Conservation (phyloP, 2,113 vertebrate species). For the Dolichallabes microphthalmus region DNA sequence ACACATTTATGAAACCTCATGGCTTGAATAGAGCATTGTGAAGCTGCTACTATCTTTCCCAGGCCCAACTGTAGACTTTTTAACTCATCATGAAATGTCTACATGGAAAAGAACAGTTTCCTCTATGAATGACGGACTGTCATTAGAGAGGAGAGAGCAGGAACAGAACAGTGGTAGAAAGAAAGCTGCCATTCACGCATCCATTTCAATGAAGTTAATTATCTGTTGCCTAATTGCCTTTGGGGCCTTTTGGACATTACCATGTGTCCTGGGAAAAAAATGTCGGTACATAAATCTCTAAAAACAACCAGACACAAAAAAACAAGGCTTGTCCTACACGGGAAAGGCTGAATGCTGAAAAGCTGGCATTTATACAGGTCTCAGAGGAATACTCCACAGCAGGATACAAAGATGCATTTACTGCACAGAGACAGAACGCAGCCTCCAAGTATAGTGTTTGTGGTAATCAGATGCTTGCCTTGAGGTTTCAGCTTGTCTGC, state of each 20-base stretch:
- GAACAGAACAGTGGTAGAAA: conserved; percentile 50
- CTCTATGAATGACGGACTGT: conserved; percentile 24
- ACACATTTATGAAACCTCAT: not conserved
- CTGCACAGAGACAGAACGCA: conserved; percentile 28
- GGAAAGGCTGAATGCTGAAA: conserved; percentile 54
- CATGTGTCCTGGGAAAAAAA: conserved; percentile 55
- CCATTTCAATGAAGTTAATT: conserved; percentile 68
- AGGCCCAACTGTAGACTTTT: not conserved
- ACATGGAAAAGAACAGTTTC: conserved; percentile 19
- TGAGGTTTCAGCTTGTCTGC: conserved; percentile 32
- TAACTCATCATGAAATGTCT: not conserved
- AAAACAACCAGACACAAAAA: conserved; percentile 54
- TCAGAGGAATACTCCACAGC: conserved; percentile 29
- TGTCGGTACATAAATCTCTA: conserved; percentile 60
- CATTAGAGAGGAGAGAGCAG: conserved; percentile 20
- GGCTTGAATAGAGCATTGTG: conserved; percentile 23
- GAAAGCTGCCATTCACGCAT: conserved; percentile 60
- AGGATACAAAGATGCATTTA: conserved; percentile 57
- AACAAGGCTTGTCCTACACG: conserved; percentile 44
- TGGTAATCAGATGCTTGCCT: conserved; percentile 51
- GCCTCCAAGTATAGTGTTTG: conserved; percentile 45
- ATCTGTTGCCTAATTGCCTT: conserved; percentile 67
- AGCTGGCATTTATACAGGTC: conserved; percentile 55
- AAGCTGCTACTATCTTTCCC: conserved; percentile 8
- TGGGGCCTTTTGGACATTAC: conserved; percentile 51